Evolutionary conservation across 2,113 vertebrate species (phyloP).

Genomic region (Colinus virginianus): DNA sequence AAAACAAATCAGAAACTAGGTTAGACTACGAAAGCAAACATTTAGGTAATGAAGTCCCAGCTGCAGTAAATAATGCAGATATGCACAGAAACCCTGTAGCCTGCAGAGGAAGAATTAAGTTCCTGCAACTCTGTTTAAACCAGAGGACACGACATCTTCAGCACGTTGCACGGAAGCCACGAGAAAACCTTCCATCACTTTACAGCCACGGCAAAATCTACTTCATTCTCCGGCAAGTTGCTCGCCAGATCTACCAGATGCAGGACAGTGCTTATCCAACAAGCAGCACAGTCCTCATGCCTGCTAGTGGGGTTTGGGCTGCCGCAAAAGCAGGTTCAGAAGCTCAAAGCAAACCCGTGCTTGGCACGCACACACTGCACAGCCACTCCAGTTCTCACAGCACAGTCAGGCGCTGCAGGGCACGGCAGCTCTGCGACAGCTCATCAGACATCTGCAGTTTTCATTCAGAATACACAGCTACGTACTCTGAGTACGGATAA

Average conservation of each 20-base stretch:
- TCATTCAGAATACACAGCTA: constrained; percentile 6
- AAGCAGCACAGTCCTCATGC: fast-evolving
- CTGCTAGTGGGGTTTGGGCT: not conserved
- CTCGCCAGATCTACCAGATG: not conserved
- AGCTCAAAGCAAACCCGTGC: not conserved
- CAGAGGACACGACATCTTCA: fast-evolving
- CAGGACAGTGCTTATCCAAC: not conserved
- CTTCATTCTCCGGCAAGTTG: not conserved
- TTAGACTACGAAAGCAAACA: not conserved
- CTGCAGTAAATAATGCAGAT: fast-evolving
- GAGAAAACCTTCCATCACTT: not conserved
- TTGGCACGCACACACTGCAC: not conserved
- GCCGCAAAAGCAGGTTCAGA: fast-evolving
- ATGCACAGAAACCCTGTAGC: not conserved
- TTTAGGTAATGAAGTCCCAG: not conserved
- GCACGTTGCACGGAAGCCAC: not conserved
- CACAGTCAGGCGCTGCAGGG: not conserved
- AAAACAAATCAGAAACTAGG: not conserved
- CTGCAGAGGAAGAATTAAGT: not conserved
- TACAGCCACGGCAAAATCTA: no score
- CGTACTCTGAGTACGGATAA: not conserved
- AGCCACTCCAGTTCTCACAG: constrained; percentile 21
- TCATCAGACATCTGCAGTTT: not conserved
- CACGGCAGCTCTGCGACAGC: not conserved
- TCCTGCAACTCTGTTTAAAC: not conserved